Base-by-base conservation (phyloP, 1,140 invertebrate species). In the Bombus cullumanus region DNA sequence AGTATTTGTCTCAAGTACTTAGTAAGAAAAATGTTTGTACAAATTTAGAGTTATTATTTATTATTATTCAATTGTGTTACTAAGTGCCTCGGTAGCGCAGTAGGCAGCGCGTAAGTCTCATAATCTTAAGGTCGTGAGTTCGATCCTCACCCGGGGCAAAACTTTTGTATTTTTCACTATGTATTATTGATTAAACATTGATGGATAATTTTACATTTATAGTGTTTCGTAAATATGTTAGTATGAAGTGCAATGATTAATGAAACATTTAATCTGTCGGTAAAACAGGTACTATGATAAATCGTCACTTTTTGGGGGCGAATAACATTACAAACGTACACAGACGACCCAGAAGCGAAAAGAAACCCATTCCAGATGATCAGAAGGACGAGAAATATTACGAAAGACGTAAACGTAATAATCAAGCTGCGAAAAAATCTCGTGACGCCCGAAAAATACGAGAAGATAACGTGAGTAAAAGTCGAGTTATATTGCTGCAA, bases 81-180 rank as follows among this genome's bases (percentile, higher is more conserved):
- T 22, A 83, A 73, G 1, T 1, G 97, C 97, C 97, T 98, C 97
- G 97, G 97, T 98, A 97, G 98, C 97, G 97, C 97, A 98, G 98
- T 97, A 97, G 97, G 98, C 96, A 98, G 98, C 97, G 98, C 98
- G 98, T 98, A 97, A 98, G 98, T 98, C 98, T 98, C 98, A 98
- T 98, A 98, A 98, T 98, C 98, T 98, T 97, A 98, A 98, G 98
- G 98, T 98, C 98, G 98, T 98, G 97, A 98, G 98, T 98, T 98
- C 98, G 97, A 98, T 97, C 97, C 98, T 98, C 97, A 98, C 97
- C 96, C 97, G 97, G 97, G 97, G 97, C 98, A 98, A 93, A 94
- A 96, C 97, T 97, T 71, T 89, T 37, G 22, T 25, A 47, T 80
- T 25, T 0, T 0, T 41, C 31, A 1, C 2, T 43, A 31, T 22